Evolutionary conservation across 2,797 vertebrate genomes (phyloP).

Genomic region (Carduelis carduelis): DNA sequence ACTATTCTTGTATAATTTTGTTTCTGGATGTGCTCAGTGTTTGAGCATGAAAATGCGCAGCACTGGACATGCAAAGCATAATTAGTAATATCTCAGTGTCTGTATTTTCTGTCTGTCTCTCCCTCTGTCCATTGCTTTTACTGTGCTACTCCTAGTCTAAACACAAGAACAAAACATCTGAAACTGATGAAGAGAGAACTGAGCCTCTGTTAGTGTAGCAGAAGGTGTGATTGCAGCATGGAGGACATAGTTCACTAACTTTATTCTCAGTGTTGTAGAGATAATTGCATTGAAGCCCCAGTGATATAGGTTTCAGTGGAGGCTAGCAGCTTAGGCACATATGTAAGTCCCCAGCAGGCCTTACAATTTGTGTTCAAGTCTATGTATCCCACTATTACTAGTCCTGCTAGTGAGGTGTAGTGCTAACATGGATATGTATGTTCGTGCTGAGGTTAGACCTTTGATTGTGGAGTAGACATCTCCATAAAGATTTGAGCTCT

Average conservation of each 20-base stretch:
- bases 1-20: not conserved
- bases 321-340: not conserved
- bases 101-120: not conserved
- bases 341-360: not conserved
- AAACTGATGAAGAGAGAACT: not conserved
- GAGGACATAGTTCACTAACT: not conserved
- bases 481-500: slow-evolving; percentile 12
- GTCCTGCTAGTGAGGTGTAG: not conserved
- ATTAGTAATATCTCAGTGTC: not conserved
- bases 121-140: not conserved
- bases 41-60: not conserved
- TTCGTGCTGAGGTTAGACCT: not conserved
- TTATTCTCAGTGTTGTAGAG: not conserved
- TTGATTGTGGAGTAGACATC: slow-evolving; percentile 1
- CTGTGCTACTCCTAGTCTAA: not conserved
- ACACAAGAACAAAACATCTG: not conserved
- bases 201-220: not conserved
- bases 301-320: not conserved
- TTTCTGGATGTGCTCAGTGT: not conserved
- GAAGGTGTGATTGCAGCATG: not conserved
- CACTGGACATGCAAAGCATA: not conserved
- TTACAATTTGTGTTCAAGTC: not conserved
- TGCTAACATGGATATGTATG: not conserved
- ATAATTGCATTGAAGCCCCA: not conserved
- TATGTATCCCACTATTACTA: not conserved